A percentile compares a stretch with the other conserved stretches of the same genome.
These are phyloP conservation scores for Augochlorella aurata DNA, from an alignment of 2,888 invertebrate species.

Conservation along the genomic window DNA sequence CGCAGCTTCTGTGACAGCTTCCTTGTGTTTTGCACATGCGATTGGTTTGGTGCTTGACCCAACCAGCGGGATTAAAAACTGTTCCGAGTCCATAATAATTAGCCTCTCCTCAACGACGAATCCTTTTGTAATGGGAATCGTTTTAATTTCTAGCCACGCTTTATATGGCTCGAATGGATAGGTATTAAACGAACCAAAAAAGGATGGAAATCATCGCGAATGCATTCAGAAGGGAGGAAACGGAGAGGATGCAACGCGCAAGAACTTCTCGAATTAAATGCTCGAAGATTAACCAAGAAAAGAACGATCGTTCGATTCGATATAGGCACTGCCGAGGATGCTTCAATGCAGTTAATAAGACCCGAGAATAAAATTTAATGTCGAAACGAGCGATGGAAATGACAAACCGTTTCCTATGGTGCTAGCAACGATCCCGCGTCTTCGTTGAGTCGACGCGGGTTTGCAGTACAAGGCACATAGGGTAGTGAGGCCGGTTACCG, in stretches of 20 bases:
- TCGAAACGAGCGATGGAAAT: too few species aligned
- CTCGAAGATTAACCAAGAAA: neutral
- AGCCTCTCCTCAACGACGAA: neutral
- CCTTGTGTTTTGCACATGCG: constrained; percentile 15
- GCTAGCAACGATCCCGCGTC: too few species aligned
- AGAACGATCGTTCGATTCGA: neutral
- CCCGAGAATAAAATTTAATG: neutral
- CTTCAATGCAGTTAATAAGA: neutral
- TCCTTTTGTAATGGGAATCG: neutral
- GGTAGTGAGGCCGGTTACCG: too few species aligned
- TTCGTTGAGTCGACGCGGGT: too few species aligned
- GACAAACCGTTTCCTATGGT: neutral
- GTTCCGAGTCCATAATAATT: neutral
- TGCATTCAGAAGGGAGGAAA: neutral
- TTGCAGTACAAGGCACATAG: too few species aligned
- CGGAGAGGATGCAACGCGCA: neutral
- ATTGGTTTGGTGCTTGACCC: constrained; percentile 8
- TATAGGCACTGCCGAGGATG: neutral
- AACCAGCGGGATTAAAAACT: neutral
- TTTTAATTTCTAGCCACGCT: neutral
- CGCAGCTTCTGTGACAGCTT: constrained; percentile 20
- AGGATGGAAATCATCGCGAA: neutral
- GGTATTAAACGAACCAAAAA: neutral
- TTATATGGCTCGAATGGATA: neutral
- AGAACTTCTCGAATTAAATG: too few species aligned